Evolutionary conservation across 2,888 invertebrate species (phyloP), one percentile per base, ranked within the genome.

Genomic region (Epinotia ramella): DNA sequence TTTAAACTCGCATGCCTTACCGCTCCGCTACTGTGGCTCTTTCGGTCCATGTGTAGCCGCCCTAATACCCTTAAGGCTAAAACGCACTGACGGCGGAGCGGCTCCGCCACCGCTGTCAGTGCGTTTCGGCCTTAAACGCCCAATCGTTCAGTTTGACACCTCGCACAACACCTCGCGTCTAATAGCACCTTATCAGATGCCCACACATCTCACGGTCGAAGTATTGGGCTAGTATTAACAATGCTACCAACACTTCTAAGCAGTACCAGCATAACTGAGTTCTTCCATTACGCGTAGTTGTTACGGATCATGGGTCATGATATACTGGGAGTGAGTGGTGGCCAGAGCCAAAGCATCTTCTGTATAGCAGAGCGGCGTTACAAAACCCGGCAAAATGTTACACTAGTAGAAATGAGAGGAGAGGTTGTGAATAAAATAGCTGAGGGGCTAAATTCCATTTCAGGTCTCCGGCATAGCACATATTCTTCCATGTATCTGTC

Each of bases 111-210:
- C 24, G 24, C 24, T 24, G 24, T 24, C 24, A 24, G 24, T 24
- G 24, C 24, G 24, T 24, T 24, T 24, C 2, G 24, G 24, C 24
- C 3, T 28, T 28, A 28, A 64, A 69, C 66, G 66, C 70, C 80
- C 57, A 79, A 72, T 77, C 80, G 78, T 79, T 81, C 78, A 76
- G 73, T 77, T 78, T 83, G 78, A 81, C 79, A 79, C 77, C 78
- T 69, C 59, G 77, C 64, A 78, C 78, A 65, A 49, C 77, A 67
- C 67, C 77, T 53, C 67, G 72, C 70, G 63, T 73, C 73, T 78
- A 80, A 84, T 84, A 83, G 79, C 77, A 65, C 71, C 78, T 77
- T 33, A 44, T 24, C 65, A 70, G 57, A 68, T 28, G 46, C n/a
- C 11, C 16, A 56, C 20, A 33, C 40, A 3, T 24, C 33, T 40